phyloP scores from a whole-genome alignment of 2,797 vertebrate genomes.

The Remorina albescens region DNA sequence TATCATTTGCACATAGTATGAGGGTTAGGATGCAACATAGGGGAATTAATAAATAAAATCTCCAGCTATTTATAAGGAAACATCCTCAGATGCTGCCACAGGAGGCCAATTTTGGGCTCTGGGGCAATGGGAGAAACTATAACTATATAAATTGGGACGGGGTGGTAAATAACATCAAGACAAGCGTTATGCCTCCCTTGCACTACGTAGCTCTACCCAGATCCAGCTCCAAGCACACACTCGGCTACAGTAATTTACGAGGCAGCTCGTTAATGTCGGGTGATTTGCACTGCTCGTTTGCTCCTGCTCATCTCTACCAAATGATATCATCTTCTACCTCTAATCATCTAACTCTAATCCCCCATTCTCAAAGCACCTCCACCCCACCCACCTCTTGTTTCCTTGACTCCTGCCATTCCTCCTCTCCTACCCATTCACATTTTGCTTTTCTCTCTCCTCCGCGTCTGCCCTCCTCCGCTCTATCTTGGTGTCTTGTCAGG shows the following conservation, averaged over 20 bases:
- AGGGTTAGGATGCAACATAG: slow-evolving; percentile 40
- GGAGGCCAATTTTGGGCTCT: slow-evolving; percentile 44
- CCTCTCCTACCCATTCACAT: slow-evolving; percentile 30
- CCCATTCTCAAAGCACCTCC: slow-evolving; percentile 60
- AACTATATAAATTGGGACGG: slow-evolving; percentile 58
- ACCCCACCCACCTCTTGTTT: slow-evolving; percentile 54
- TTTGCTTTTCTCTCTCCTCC: slow-evolving; percentile 19
- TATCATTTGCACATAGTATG: slow-evolving; percentile 23
- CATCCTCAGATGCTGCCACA: slow-evolving; percentile 51
- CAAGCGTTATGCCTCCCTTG: slow-evolving; percentile 73
- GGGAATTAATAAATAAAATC: slow-evolving; percentile 48
- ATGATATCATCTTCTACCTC: slow-evolving; percentile 84
- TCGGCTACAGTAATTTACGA: slow-evolving; percentile 82
- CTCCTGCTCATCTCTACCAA: slow-evolving; percentile 80
- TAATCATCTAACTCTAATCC: slow-evolving; percentile 79
- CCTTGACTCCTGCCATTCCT: slow-evolving; percentile 42
- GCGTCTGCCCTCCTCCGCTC: slow-evolving; percentile 32
- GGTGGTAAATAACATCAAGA: slow-evolving; percentile 78
- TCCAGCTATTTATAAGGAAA: slow-evolving; percentile 47
- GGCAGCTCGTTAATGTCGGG: slow-evolving; percentile 84
- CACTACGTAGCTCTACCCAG: slow-evolving; percentile 48
- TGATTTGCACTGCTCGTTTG: slow-evolving; percentile 87
- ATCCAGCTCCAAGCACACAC: slow-evolving; percentile 60
- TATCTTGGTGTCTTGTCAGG: slow-evolving; percentile 52
- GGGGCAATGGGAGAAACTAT: slow-evolving; percentile 43